A percentile compares a stretch with the other conserved stretches of the same genome.
These are phyloP conservation scores for Setipinna tenuifilis DNA, from an alignment of 2,797 vertebrate species.

Conservation along the genomic window DNA sequence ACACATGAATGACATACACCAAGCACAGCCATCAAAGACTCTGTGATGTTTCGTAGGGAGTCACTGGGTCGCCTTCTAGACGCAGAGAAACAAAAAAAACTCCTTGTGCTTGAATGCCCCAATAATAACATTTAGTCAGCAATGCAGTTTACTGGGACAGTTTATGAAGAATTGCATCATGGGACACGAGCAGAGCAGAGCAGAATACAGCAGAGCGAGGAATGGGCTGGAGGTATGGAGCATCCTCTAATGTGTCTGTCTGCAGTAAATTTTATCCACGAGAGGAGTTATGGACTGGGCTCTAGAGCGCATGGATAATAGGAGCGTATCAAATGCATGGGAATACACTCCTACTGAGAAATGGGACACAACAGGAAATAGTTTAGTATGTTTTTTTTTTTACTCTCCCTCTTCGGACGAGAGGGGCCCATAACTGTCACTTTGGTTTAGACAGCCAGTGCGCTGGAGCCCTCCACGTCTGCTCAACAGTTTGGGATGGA, in stretches of 20 bases:
- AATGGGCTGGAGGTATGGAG: slow-evolving; percentile 58
- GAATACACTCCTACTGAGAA: slow-evolving; percentile 78
- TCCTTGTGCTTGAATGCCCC: background rate
- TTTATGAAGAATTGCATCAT: slow-evolving; percentile 66
- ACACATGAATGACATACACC: background rate
- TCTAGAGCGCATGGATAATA: slow-evolving; percentile 72
- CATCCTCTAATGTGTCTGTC: slow-evolving; percentile 64
- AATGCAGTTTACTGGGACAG: slow-evolving; percentile 54
- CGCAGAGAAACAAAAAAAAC: background rate
- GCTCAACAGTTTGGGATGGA: slow-evolving; percentile 73
- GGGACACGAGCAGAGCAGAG: slow-evolving; percentile 50
- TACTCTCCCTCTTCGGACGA: slow-evolving; percentile 53
- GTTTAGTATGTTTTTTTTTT: slow-evolving; percentile 72
- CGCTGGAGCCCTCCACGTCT: slow-evolving; percentile 59
- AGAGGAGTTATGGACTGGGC: slow-evolving; percentile 68
- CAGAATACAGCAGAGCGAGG: slow-evolving; percentile 50
- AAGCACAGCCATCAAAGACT: background rate
- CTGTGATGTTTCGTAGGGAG: background rate
- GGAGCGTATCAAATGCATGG: slow-evolving; percentile 74
- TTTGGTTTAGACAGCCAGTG: slow-evolving; percentile 75
- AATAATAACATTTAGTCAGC: slow-evolving; percentile 40
- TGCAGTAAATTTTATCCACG: slow-evolving; percentile 66
- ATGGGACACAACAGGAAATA: slow-evolving; percentile 86
- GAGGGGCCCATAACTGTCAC: slow-evolving; percentile 81
- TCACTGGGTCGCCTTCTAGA: background rate